These are phyloP conservation scores for Eupithecia centaureata DNA, from an alignment of 2,888 invertebrate genomes.

Conservation along the genomic window DNA sequence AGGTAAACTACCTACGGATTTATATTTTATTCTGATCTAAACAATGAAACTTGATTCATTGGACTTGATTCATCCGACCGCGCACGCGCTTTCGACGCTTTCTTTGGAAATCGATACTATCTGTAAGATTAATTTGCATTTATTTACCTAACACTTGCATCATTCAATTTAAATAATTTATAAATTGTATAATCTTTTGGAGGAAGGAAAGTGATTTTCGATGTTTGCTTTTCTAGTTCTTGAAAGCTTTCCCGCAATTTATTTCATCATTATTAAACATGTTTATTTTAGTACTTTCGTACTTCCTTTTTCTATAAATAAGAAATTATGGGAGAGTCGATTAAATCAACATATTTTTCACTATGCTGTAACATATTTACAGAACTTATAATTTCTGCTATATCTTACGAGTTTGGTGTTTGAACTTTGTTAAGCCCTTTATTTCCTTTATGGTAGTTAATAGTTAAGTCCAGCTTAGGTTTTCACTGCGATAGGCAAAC, in stretches of 20 bases:
- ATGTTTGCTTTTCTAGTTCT: neutral
- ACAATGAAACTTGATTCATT: slow-evolving; percentile 38
- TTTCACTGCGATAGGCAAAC: neutral
- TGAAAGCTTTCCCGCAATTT: neutral
- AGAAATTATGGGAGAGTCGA: neutral
- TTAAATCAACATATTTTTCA: neutral
- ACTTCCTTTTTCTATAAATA: neutral
- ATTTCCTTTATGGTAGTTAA: neutral
- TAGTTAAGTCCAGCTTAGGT: neutral
- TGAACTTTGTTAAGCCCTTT: too few species aligned
- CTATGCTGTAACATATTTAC: neutral
- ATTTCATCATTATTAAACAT: neutral
- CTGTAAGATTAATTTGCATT: slow-evolving; percentile 37
- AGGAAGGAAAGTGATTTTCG: slow-evolving; percentile 6
- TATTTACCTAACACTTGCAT: slow-evolving; percentile 22
- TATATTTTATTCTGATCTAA: neutral
- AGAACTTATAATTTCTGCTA: too few species aligned
- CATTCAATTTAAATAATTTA: slow-evolving; percentile 8
- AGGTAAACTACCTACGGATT: neutral
- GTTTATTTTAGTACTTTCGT: neutral
- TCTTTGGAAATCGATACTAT: slow-evolving; percentile 44
- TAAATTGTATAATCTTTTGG: neutral
- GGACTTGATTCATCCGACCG: slow-evolving; percentile 39
- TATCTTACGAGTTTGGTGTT: too few species aligned
- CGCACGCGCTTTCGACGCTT: slow-evolving; percentile 47